A percentile compares a stretch with the other conserved stretches of the same genome.
Conservation (phyloP, 2,797 vertebrate genomes). For the Brotogeris chrysoptera region DNA sequence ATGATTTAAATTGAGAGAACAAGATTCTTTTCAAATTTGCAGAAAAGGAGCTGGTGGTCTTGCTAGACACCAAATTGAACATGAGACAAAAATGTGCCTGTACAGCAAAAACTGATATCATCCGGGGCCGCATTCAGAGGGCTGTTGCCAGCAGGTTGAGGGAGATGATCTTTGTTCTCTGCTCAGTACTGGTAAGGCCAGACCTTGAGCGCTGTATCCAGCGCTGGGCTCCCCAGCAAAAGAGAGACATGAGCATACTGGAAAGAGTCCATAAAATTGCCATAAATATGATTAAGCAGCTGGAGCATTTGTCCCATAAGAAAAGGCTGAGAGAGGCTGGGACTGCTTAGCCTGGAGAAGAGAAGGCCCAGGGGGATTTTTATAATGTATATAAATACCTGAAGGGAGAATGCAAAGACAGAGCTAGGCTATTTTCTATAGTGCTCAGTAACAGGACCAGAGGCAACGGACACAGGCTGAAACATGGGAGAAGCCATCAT, state of each 20-base stretch:
- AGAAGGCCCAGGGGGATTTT: neutral
- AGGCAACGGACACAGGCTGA: neutral
- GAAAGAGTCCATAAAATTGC: neutral
- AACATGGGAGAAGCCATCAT: neutral
- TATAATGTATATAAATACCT: neutral
- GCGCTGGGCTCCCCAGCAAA: neutral
- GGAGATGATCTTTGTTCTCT: neutral
- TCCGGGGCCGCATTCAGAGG: neutral
- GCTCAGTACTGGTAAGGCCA: neutral
- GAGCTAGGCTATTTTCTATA: neutral
- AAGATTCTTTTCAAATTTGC: neutral
- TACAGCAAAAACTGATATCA: neutral
- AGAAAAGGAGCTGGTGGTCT: neutral
- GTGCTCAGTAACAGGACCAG: neutral
- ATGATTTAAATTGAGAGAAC: neutral
- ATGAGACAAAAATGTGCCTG: neutral
- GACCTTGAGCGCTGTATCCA: neutral
- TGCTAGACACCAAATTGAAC: neutral
- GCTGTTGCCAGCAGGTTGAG: neutral
- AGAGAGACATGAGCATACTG: neutral
- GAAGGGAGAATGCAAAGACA: neutral
- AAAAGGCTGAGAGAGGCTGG: neutral
- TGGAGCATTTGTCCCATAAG: neutral
- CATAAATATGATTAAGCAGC: neutral
- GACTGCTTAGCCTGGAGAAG: neutral